Evolutionary conservation across 1,140 invertebrate genomes (phyloP).

Genomic region (Leguminivora glycinivorella): DNA sequence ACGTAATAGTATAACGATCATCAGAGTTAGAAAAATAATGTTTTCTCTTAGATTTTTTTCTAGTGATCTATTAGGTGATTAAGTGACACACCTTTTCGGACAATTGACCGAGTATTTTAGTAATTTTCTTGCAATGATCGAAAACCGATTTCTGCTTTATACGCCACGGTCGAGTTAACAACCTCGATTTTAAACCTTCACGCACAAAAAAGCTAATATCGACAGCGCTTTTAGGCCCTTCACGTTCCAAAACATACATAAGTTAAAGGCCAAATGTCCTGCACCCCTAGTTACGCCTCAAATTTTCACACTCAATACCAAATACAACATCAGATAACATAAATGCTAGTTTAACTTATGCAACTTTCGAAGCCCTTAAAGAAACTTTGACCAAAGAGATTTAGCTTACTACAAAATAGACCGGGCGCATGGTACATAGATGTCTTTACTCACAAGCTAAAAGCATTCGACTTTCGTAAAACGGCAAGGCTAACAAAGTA

Average conservation of each 20-base stretch:
- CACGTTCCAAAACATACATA: not conserved
- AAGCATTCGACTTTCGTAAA: not conserved
- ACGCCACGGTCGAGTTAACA: too few species aligned
- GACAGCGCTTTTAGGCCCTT: not conserved
- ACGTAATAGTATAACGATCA: too few species aligned
- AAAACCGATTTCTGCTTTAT: too few species aligned
- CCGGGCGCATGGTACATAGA: slow-evolving; percentile 33
- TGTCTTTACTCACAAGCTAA: not conserved
- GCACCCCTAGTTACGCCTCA: not conserved
- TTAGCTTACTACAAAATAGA: slow-evolving; percentile 44
- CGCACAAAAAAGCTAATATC: not conserved
- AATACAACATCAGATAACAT: slow-evolving; percentile 11
- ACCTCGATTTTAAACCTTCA: not conserved
- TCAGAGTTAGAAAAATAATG: too few species aligned
- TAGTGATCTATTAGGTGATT: too few species aligned
- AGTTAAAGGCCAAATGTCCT: not conserved
- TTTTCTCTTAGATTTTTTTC: too few species aligned
- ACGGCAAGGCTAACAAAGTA: not conserved
- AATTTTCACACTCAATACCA: slow-evolving; percentile 6
- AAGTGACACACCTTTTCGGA: too few species aligned
- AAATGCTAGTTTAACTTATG: slow-evolving; percentile 40
- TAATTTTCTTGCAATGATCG: too few species aligned
- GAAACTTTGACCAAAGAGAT: slow-evolving; percentile 38
- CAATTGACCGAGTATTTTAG: too few species aligned
- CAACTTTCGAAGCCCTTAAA: slow-evolving; percentile 40